Conservation (phyloP, 2,797 vertebrate species). For the Sebastes diaconus region DNA sequence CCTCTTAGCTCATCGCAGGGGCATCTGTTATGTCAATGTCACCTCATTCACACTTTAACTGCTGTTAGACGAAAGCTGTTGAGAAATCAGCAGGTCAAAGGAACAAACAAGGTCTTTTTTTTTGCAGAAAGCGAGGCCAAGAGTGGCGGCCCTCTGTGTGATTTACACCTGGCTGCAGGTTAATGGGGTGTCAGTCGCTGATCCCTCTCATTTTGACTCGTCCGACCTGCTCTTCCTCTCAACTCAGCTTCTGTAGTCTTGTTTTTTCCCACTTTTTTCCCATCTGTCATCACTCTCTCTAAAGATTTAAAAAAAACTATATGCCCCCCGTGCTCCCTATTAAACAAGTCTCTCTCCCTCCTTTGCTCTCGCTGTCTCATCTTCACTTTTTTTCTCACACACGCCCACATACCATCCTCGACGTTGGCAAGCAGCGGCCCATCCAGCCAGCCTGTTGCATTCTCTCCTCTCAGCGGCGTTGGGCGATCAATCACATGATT, state of each 20-base stretch:
- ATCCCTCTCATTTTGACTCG: constrained; percentile 46
- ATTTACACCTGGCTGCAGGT: constrained; percentile 65
- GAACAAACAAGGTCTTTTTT: neutral
- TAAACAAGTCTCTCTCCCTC: constrained; percentile 53
- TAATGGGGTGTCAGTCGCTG: constrained; percentile 50
- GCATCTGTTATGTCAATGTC: constrained; percentile 53
- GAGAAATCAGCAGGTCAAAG: constrained; percentile 46
- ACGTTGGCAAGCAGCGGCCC: constrained; percentile 74
- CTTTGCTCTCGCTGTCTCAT: constrained; percentile 34
- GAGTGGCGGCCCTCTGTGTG: constrained; percentile 13
- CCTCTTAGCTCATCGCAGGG: constrained; percentile 19
- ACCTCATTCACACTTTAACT: constrained; percentile 32
- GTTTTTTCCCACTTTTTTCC: constrained; percentile 6
- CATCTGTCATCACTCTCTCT: constrained; percentile 61
- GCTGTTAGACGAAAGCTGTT: constrained; percentile 36
- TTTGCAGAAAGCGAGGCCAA: neutral
- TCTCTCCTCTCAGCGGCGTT: constrained; percentile 48
- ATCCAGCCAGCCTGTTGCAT: constrained; percentile 75
- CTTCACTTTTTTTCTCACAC: constrained; percentile 68
- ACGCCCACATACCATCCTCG: constrained; percentile 77
- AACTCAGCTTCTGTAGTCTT: constrained; percentile 30
- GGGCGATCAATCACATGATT: constrained; percentile 77
- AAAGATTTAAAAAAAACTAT: neutral
- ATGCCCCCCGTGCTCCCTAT: constrained; percentile 2
- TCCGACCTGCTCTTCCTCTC: constrained; percentile 49